Conservation (phyloP, 2,113 vertebrate genomes). For the Saguinus midas region DNA sequence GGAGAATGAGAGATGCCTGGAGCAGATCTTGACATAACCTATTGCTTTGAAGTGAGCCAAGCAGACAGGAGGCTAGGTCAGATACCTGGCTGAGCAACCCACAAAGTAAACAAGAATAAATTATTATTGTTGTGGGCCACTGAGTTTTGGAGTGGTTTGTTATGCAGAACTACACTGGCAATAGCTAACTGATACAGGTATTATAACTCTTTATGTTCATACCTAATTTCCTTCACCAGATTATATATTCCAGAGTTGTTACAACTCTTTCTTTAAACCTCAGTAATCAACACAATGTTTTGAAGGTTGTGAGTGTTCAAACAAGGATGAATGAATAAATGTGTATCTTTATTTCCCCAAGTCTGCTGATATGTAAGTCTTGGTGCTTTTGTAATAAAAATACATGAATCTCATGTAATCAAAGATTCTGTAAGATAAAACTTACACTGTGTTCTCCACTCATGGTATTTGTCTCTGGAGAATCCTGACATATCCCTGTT, state of each 20-base stretch:
- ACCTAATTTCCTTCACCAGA: neutral
- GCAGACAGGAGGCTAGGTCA: neutral
- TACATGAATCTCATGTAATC: neutral
- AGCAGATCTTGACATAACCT: neutral
- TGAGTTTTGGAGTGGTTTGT: neutral
- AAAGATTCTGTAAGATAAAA: conserved; percentile 35
- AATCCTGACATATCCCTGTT: conserved; percentile 31
- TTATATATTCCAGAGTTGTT: neutral
- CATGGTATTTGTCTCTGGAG: conserved; percentile 23
- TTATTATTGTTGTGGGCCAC: neutral
- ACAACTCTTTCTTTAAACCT: neutral
- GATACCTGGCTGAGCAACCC: neutral
- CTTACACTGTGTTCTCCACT: conserved; percentile 26
- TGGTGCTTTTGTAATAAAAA: neutral
- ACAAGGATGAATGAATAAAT: neutral
- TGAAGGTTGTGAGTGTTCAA: neutral
- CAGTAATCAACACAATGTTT: neutral
- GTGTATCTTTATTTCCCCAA: neutral
- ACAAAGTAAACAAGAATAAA: neutral
- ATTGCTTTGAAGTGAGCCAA: neutral
- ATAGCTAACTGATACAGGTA: neutral
- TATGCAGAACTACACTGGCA: neutral
- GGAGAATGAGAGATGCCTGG: neutral
- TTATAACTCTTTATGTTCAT: neutral
- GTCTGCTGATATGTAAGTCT: neutral